Evolutionary conservation across 2,797 vertebrate genomes (phyloP).

Genomic region (Darevskia nairensis): DNA sequence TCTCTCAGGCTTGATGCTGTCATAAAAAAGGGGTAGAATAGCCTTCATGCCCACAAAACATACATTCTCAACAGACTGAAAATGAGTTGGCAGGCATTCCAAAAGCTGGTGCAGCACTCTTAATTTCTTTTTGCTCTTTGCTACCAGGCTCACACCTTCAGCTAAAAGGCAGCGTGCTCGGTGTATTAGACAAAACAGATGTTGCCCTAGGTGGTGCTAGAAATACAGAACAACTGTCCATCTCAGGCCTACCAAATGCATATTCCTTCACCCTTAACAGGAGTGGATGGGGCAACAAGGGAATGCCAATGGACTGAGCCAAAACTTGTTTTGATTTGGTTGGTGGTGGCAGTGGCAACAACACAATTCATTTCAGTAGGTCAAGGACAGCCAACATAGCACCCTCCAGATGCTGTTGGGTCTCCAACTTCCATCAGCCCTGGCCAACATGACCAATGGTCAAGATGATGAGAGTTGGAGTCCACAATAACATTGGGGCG

Average conservation of each 20-base stretch:
- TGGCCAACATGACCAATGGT: not conserved
- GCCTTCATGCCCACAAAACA: constrained; percentile 28
- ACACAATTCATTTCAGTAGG: fast-evolving
- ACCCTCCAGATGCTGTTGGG: not conserved
- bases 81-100: constrained; percentile 39
- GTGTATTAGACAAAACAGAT: not conserved
- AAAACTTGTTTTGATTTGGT: not conserved
- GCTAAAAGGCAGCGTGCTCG: constrained; percentile 12
- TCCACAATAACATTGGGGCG: not conserved
- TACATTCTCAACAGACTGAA: not conserved
- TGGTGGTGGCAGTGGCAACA: not conserved
- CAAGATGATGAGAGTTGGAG: not conserved
- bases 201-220: not conserved
- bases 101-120: constrained; percentile 13
- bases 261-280: not conserved
- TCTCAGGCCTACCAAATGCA: not conserved
- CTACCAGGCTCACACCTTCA: constrained; percentile 12
- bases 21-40: constrained; percentile 43
- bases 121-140: not conserved
- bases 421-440: not conserved
- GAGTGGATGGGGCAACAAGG: not conserved
- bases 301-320: not conserved
- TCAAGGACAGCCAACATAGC: not conserved
- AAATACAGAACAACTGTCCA: not conserved
- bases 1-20: constrained; percentile 41